Percentiles rank a stretch among this genome's conserved stretches.
These are phyloP conservation scores for Falcaria lacertinaria DNA, from an alignment of 2,888 invertebrate species.

Conservation along the genomic window DNA sequence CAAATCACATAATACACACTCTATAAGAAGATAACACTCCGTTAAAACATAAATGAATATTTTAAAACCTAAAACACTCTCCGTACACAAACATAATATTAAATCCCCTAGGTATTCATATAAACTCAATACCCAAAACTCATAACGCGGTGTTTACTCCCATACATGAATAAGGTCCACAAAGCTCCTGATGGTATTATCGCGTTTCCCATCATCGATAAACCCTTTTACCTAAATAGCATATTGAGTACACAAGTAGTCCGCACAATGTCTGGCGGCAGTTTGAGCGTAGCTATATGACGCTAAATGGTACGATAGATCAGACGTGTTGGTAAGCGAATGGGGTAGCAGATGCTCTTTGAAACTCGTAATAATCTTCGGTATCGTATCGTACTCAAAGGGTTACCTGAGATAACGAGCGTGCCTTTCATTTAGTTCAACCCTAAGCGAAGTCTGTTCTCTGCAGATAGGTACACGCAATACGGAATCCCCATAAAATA, in stretches of 20 bases:
- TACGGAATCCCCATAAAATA: background rate
- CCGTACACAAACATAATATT: background rate
- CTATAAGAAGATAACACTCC: background rate
- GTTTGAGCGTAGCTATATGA: slow-evolving; percentile 15
- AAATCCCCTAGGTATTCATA: background rate
- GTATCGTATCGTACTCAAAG: slow-evolving; percentile 34
- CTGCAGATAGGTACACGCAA: background rate
- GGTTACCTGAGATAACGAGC: slow-evolving; percentile 29
- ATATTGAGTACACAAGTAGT: slow-evolving; percentile 51
- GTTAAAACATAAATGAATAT: background rate
- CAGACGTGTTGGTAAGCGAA: slow-evolving; percentile 21
- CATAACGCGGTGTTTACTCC: slow-evolving; percentile 29
- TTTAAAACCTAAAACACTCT: background rate
- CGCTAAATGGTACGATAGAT: slow-evolving; percentile 28
- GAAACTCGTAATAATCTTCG: slow-evolving; percentile 32
- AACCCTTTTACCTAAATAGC: slow-evolving; percentile 68
- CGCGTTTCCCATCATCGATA: slow-evolving; percentile 55
- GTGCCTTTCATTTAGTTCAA: slow-evolving; percentile 20
- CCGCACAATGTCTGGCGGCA: slow-evolving; percentile 34
- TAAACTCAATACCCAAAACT: slow-evolving; percentile 22
- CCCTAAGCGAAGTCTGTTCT: background rate
- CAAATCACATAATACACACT: too few relatives aligned
- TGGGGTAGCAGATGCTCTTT: slow-evolving; percentile 35
- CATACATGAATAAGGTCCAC: slow-evolving; percentile 42
- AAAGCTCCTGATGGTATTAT: slow-evolving; percentile 47